Percentiles rank a stretch among this genome's conserved stretches.
Conservation (phyloP, 2,888 invertebrate genomes). For the Minunthozetes semirufus region DNA sequence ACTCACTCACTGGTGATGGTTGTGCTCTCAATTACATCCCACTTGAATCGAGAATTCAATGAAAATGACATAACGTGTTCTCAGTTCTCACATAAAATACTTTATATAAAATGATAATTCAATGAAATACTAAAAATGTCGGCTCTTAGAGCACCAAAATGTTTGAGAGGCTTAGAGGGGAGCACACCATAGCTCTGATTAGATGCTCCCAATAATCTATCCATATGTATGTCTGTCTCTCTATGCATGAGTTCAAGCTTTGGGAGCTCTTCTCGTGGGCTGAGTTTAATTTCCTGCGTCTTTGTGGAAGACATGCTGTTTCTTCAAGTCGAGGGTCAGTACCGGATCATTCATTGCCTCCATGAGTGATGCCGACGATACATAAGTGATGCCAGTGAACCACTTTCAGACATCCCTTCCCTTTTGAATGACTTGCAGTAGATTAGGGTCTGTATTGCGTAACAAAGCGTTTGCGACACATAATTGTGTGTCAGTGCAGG, state of each 20-base stretch:
- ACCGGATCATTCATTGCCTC: constrained; percentile 10
- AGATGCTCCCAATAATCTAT: neutral
- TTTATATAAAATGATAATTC: neutral
- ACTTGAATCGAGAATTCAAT: constrained; percentile 22
- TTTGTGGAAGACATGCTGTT: constrained; percentile 24
- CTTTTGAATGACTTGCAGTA: neutral
- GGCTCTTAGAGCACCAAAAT: neutral
- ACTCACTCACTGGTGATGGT: neutral
- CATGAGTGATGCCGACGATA: neutral
- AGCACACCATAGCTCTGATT: neutral
- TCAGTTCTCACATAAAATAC: constrained; percentile 3
- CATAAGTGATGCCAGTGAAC: neutral
- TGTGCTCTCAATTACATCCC: constrained; percentile 8
- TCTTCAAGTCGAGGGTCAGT: constrained; percentile 17
- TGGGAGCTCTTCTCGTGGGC: neutral
- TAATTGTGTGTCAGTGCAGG: constrained; percentile 20
- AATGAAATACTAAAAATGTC: constrained; percentile 14
- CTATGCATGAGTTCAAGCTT: neutral
- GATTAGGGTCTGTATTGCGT: constrained; percentile 11
- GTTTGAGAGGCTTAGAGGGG: constrained; percentile 21
- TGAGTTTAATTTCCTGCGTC: constrained; percentile 24
- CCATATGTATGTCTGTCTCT: constrained; percentile 3
- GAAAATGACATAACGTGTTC: constrained; percentile 6
- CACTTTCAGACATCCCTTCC: neutral
- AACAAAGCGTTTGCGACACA: constrained; percentile 1